Base-by-base conservation (phyloP, 2,888 invertebrate species). In the Trissolcus japonicus region DNA sequence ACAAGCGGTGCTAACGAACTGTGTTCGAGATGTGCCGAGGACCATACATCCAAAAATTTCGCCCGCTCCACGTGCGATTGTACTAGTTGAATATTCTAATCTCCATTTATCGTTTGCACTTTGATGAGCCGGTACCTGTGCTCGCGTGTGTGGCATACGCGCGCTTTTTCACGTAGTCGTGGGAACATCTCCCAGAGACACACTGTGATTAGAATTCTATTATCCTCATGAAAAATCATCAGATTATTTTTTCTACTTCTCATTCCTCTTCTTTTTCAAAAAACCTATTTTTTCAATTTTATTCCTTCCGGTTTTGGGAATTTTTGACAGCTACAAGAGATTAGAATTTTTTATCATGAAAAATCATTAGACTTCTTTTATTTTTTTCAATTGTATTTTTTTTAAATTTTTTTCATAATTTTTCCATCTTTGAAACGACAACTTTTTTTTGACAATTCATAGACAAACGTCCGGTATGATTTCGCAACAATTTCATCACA, bases 1-100 rank as follows among this genome's bases (percentile, higher is more conserved):
- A 74, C 74, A 74, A 74, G 17, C 62, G 67, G 74, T 74, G 74
- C 74, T 74, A 74, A 74, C 67, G 67, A 74, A 74, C 67, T 51
- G 21, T 4, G 55, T 46, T 43, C 35, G 14, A 63, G 62, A 57
- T 63, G n/a, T n/a, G 35, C 46, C 56, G 19, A 14, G 16, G 11
- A 13, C 46, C 6, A 14, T 14, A n/a, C 46, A 46, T 14, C n/a
- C 46, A 7, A 35, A 1, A n/a, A n/a, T n/a, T n/a, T 9, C 6
- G 46, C 6, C 2, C 19, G 43, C 25, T 4, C 55, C 43, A 21
- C 67, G 51, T n/a, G n/a, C 56, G 62, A 68, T 63, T 71, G 61
- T 61, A 17, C 62, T 76, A 40, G 69, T 71, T 71, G 71, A 40
- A 61, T 76, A 71, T 76, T 76, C 69, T 71, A 76, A 76, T 66